phyloP scores from a whole-genome alignment of 2,113 vertebrate species.

The Noturus placidus region DNA sequence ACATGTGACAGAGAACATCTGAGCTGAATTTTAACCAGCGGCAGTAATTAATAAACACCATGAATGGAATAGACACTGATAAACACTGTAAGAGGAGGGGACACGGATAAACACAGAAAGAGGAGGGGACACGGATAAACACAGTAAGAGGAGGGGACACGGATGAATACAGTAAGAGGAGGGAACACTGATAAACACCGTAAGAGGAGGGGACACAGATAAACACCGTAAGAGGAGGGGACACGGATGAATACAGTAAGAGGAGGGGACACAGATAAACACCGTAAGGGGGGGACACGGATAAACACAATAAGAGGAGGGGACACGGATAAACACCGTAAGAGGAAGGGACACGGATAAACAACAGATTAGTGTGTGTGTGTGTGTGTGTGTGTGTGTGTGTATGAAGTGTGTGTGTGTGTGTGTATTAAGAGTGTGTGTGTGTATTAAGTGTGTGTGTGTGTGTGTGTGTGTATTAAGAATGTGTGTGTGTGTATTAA shows the following conservation, averaged over 20 bases:
- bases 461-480: no score
- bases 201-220: background rate
- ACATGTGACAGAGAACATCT: background rate
- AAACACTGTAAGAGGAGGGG: background rate
- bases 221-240: background rate
- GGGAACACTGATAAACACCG: background rate
- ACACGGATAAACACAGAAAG: background rate
- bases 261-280: background rate
- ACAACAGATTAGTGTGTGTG: no score
- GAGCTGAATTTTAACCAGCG: background rate
- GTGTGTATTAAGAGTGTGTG: background rate
- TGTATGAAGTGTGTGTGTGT: no score
- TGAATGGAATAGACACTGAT: background rate
- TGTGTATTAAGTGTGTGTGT: background rate
- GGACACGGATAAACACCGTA: background rate
- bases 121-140: background rate
- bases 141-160: background rate
- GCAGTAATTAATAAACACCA: background rate
- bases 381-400: no score
- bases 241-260: background rate
- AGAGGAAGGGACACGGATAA: no score
- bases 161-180: background rate
- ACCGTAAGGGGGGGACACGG: fast-evolving
- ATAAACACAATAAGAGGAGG: background rate
- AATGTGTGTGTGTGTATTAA: background rate